Conservation (phyloP, 2,113 vertebrate genomes). For the Trichomycterus rosablanca region DNA sequence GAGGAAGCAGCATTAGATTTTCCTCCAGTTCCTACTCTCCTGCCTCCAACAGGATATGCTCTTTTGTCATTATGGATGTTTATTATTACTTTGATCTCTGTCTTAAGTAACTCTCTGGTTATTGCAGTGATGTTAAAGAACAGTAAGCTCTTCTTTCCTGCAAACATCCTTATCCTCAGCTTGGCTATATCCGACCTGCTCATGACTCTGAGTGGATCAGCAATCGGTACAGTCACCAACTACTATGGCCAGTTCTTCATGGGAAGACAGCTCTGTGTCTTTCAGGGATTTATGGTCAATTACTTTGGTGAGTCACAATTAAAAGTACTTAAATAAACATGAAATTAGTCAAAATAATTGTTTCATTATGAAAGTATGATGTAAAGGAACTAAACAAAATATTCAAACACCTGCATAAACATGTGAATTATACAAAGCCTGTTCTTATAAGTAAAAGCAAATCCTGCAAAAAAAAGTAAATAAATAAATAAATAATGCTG, state of each 20-base stretch:
- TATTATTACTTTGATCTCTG: constrained; percentile 5
- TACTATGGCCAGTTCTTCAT: constrained; percentile 28
- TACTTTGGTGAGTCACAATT: constrained; percentile 26
- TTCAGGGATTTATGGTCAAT: constrained; percentile 21
- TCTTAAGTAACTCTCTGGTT: constrained; percentile 16
- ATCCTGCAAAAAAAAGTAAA: no score
- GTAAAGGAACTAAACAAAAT: no score
- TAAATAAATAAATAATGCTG: no score
- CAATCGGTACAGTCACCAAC: constrained; percentile 12
- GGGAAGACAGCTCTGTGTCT: constrained; percentile 11
- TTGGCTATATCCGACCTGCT: constrained; percentile 20
- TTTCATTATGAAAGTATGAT: no score
- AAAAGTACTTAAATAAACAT: no score
- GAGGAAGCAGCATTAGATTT: constrained; percentile 1
- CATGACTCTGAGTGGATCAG: constrained; percentile 15
- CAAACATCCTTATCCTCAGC: constrained; percentile 14
- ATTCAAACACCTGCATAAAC: no score
- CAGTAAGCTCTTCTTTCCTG: neutral
- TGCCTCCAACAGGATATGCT: constrained; percentile 21
- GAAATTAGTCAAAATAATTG: no score
- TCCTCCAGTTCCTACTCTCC: constrained; percentile 4
- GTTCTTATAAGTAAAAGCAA: no score
- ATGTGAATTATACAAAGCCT: no score
- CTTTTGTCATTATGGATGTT: constrained; percentile 21
- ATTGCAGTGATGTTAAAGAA: constrained; percentile 10